These are phyloP conservation scores for Bibio marci DNA, from an alignment of 2,888 invertebrate genomes.

Conservation along the genomic window DNA sequence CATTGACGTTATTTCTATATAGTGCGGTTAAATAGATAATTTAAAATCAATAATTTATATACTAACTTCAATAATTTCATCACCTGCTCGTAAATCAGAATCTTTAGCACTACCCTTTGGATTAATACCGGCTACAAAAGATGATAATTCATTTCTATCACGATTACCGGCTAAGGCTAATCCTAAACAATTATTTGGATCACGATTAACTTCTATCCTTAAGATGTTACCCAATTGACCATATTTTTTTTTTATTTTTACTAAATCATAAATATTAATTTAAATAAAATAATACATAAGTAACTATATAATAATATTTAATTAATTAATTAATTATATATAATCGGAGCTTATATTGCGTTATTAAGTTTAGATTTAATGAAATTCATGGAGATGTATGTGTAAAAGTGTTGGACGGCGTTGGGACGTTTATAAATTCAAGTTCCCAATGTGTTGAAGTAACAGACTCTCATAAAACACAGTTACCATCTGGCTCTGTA, in stretches of 20 bases:
- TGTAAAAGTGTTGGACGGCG: no score
- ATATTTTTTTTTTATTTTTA: conserved; percentile 88
- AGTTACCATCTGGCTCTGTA: no score
- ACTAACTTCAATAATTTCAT: conserved; percentile 82
- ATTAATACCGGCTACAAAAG: conserved; percentile 90
- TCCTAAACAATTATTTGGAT: conserved; percentile 64
- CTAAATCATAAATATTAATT: conserved; percentile 31
- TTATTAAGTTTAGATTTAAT: no score
- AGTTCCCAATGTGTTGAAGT: no score
- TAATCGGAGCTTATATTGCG: no score
- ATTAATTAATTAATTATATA: conserved; percentile 37
- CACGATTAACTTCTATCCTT: conserved; percentile 46
- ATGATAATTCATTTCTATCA: conserved; percentile 88
- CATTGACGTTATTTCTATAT: conserved; percentile 6
- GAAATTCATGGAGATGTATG: no score
- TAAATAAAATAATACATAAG: no score
- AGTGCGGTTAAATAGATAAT: background rate
- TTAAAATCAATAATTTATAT: background rate
- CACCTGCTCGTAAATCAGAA: conserved; percentile 70
- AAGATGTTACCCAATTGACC: conserved; percentile 57
- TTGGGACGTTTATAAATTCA: no score
- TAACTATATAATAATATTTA: conserved; percentile 16
- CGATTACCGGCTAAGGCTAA: conserved; percentile 87
- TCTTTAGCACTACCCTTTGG: conserved; percentile 66
- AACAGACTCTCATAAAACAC: no score